phyloP scores from a whole-genome alignment of 2,888 invertebrate genomes.

The Allophyes oxyacanthae region DNA sequence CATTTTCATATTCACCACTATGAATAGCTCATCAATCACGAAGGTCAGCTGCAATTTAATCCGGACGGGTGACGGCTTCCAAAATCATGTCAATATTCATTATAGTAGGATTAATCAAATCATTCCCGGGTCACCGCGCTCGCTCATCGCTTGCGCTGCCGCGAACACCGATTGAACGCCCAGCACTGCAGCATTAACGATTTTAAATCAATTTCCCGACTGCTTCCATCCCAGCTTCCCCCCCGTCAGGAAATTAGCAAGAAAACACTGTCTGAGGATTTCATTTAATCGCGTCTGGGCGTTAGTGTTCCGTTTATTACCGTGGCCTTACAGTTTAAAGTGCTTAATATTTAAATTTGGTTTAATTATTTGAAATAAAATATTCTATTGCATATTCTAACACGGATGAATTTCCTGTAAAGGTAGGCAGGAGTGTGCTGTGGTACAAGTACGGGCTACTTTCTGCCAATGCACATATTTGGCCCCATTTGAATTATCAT shows the following conservation, averaged over 20 bases:
- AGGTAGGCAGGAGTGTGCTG: neutral
- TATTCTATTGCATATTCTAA: constrained; percentile 3
- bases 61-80: constrained; percentile 19
- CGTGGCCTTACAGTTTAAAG: too few species aligned
- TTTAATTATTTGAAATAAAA: too few species aligned
- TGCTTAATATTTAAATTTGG: too few species aligned
- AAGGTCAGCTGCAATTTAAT: constrained; percentile 35
- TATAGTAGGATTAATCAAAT: constrained; percentile 37
- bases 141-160: constrained; percentile 26
- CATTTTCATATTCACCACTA: constrained; percentile 3
- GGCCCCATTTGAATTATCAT: too few species aligned
- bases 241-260: constrained; percentile 46
- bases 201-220: constrained; percentile 67
- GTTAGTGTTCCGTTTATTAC: too few species aligned
- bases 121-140: constrained; percentile 38
- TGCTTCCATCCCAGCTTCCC: constrained; percentile 28
- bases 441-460: neutral
- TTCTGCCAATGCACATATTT: too few species aligned
- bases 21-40: constrained; percentile 21
- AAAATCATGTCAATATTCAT: constrained; percentile 23
- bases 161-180: constrained; percentile 14
- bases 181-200: constrained; percentile 55
- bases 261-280: constrained; percentile 17
- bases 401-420: neutral
- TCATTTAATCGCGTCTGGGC: constrained; percentile 12